A percentile compares a stretch with the other conserved stretches of the same genome.
These are phyloP conservation scores for Cyprinodon tularosa DNA, from an alignment of 2,113 vertebrate genomes.

Conservation along the genomic window DNA sequence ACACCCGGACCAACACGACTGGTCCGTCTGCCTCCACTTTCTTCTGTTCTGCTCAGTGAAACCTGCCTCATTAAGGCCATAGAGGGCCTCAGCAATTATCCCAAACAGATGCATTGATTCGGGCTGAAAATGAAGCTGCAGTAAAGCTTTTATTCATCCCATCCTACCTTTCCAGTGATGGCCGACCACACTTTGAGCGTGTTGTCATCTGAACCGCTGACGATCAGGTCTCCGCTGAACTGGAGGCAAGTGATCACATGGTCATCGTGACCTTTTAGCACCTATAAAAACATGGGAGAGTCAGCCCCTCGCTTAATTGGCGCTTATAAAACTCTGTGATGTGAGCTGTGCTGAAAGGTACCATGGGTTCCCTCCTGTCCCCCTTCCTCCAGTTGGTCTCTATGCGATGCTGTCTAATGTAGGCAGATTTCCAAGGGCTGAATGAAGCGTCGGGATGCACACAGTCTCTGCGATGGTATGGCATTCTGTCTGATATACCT, in stretches of 20 bases:
- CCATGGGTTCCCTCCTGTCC: conserved; percentile 91
- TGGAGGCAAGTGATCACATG: conserved; percentile 98
- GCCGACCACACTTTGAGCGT: conserved; percentile 98
- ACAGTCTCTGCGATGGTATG: conserved; percentile 88
- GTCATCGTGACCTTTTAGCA: conserved; percentile 95
- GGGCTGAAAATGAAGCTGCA: background rate
- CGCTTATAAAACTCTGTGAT: background rate
- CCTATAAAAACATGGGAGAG: conserved; percentile 69
- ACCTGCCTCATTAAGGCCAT: background rate
- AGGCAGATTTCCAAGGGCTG: conserved; percentile 96
- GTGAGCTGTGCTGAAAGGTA: conserved; percentile 35
- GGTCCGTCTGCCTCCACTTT: background rate
- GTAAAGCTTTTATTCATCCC: background rate
- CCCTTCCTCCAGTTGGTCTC: conserved; percentile 96
- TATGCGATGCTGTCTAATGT: conserved; percentile 93
- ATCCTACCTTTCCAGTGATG: conserved; percentile 89
- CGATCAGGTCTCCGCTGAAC: conserved; percentile 95
- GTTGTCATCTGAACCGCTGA: conserved; percentile 98
- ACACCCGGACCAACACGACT: conserved; percentile 24
- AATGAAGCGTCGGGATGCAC: conserved; percentile 85
- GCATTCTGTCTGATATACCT: conserved; percentile 91
- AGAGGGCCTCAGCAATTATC: background rate
- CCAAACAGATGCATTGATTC: no score
- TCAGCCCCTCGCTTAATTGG: rapidly evolving
- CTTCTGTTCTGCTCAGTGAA: background rate